A percentile compares a stretch with the other conserved stretches of the same genome.
These are phyloP conservation scores for Isoperla grammatica DNA, from an alignment of 2,888 invertebrate species.

Conservation along the genomic window DNA sequence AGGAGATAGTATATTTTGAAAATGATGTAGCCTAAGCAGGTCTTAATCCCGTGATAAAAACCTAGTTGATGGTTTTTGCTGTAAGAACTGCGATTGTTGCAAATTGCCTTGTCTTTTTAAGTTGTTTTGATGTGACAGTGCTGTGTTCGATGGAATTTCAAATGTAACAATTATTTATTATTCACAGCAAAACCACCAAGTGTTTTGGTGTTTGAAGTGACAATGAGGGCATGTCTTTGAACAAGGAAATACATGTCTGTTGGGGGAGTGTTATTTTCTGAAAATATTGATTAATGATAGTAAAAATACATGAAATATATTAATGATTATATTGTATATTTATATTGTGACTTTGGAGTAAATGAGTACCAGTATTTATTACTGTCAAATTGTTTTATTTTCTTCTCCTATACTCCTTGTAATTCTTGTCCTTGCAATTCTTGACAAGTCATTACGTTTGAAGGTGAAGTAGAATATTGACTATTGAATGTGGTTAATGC, in stretches of 20 bases:
- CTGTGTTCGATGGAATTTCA: slow-evolving; percentile 19
- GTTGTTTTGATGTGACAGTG: slow-evolving; percentile 9
- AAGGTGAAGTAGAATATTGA: no score
- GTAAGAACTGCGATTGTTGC: slow-evolving; percentile 4
- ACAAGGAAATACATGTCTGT: slow-evolving; percentile 27
- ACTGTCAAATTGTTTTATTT: slow-evolving; percentile 43
- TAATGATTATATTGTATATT: slow-evolving; percentile 52
- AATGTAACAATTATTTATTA: no score
- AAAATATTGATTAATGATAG: slow-evolving; percentile 41
- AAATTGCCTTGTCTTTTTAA: slow-evolving; percentile 14
- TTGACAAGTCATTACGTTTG: no score
- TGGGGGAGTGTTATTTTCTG: slow-evolving; percentile 51
- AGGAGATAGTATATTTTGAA: no score
- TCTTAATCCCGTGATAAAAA: no score
- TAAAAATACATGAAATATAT: slow-evolving; percentile 34
- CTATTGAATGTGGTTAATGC: no score
- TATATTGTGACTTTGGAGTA: slow-evolving; percentile 52
- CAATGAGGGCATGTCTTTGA: slow-evolving; percentile 18
- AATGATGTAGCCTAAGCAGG: no score
- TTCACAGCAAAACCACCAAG: slow-evolving; percentile 20
- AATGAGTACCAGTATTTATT: slow-evolving; percentile 52
- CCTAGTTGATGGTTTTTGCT: neutral
- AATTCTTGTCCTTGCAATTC: no score
- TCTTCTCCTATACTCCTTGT: no score
- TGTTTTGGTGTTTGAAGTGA: slow-evolving; percentile 27